Conservation (phyloP, 2,888 invertebrate genomes). For the Cataglyphis cursor region DNA sequence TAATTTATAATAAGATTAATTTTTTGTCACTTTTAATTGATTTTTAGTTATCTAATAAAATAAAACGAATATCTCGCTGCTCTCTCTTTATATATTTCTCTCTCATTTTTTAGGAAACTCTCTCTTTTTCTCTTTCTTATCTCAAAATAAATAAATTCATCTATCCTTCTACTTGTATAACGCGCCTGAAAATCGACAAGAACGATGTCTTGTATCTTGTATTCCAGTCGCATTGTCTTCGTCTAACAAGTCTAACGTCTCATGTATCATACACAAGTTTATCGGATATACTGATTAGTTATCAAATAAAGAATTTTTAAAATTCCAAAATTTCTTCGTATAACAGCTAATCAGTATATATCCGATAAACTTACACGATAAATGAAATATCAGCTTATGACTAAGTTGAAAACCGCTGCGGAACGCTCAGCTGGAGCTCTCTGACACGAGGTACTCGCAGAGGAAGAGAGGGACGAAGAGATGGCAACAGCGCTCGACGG, state of each 20-base stretch:
- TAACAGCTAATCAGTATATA: neutral
- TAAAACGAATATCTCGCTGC: neutral
- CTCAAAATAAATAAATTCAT: conserved; percentile 8
- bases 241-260: neutral
- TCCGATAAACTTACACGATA: neutral
- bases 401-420: conserved; percentile 77
- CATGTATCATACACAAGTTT: neutral
- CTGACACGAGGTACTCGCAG: conserved; percentile 69
- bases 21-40: neutral
- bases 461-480: conserved; percentile 76
- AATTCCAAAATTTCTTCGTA: neutral
- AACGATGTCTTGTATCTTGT: neutral
- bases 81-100: neutral
- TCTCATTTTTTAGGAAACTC: neutral
- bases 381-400: conserved; percentile 21
- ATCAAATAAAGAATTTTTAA: neutral
- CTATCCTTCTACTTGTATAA: neutral
- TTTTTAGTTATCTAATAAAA: neutral
- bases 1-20: neutral
- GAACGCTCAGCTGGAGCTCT: conserved; percentile 81
- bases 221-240: neutral
- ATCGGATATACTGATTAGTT: neutral
- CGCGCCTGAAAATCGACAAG: neutral
- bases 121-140: neutral
- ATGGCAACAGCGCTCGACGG: conserved; percentile 83